Conservation (phyloP, 2,888 invertebrate genomes). For the Megaustenia siamemsis region DNA sequence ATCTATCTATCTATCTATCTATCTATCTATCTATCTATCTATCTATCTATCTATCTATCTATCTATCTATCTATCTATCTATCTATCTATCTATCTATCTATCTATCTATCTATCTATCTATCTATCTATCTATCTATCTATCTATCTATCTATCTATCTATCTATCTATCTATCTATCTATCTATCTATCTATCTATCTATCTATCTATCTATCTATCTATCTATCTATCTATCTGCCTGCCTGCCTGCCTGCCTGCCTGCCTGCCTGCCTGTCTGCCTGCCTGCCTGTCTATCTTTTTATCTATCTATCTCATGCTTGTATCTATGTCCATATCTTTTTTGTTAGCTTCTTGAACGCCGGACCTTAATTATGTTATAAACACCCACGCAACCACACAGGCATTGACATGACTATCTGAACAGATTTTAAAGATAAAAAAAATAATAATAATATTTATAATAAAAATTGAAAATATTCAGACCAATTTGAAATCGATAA, state of each 20-base stretch:
- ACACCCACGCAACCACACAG: no score
- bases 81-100: no score
- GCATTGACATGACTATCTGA: no score
- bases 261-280: background rate
- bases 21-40: background rate
- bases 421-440: no score
- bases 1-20: background rate
- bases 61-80: background rate
- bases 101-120: background rate
- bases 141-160: background rate
- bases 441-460: no score
- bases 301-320: background rate
- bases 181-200: background rate
- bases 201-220: slow-evolving; percentile 3
- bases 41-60: background rate
- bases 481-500: no score
- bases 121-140: background rate
- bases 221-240: background rate
- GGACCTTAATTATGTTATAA: no score
- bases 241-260: background rate
- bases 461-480: no score
- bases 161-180: background rate
- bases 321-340: background rate
- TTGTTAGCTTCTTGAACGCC: no score
- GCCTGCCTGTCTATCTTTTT: background rate